A percentile compares a stretch with the other conserved stretches of the same genome.
Evolutionary conservation across 2,113 vertebrate genomes (phyloP).

Genomic region (Brachypodius melanocephalos): DNA sequence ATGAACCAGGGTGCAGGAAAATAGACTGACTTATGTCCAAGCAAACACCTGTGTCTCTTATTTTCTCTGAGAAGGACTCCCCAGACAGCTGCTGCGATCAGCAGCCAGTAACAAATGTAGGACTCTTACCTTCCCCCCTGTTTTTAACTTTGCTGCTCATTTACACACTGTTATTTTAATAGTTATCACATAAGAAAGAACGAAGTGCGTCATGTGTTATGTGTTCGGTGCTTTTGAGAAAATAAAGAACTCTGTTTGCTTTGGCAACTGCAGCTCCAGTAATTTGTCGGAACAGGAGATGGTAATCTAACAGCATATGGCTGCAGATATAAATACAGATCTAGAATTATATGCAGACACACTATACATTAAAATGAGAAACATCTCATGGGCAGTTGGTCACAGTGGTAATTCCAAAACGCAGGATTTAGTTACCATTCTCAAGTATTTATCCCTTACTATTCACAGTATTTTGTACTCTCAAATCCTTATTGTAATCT

Average conservation of each 20-base stretch:
- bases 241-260: constrained; percentile 55
- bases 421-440: constrained; percentile 42
- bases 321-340: constrained; percentile 62
- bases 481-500: constrained; percentile 19
- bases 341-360: constrained; percentile 59
- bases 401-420: constrained; percentile 43
- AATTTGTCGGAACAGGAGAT: constrained; percentile 67
- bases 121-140: not conserved
- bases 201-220: constrained; percentile 32
- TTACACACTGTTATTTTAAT: constrained; percentile 44
- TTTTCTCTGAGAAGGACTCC: not conserved
- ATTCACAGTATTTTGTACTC: not conserved
- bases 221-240: not conserved
- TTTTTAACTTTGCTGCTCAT: constrained; percentile 37
- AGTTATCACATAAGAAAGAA: constrained; percentile 54
- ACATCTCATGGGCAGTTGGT: constrained; percentile 59
- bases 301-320: constrained; percentile 65
- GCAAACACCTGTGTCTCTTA: not conserved
- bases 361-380: constrained; percentile 64
- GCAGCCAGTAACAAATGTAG: not conserved
- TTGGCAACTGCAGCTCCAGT: constrained; percentile 68
- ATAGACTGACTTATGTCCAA: not conserved
- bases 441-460: constrained; percentile 2
- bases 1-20: not conserved
- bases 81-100: not conserved